Evolutionary conservation across 2,113 vertebrate species (phyloP), one percentile per base, ranked within the genome.

Genomic region (Zosterops japonicus): DNA sequence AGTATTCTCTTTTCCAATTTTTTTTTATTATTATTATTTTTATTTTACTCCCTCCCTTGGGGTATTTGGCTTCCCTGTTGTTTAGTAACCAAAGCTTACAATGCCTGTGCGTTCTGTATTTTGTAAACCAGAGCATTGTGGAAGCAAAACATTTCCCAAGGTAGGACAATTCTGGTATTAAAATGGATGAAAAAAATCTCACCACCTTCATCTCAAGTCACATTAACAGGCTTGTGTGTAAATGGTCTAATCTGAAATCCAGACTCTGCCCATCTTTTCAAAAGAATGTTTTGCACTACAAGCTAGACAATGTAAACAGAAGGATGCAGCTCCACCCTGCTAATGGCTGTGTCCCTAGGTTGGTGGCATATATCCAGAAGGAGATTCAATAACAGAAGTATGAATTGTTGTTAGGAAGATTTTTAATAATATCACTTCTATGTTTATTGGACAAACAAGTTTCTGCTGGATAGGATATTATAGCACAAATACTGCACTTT

Each of bases 1-100:
- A 99, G 99, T 99, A 98, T 92, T 80, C 29, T 69, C 35, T 72
- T 21, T 52, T 33, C 42, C 7, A 47, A n/a, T 91, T 44, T 15
- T 23, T 15, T 42, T 31, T 52, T 31, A 33, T 29, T 35, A 35
- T 52, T 29, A 31, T 39, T 68, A 2, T 41, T 61, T n/a, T 5
- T 25, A 35, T 59, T 55, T 76, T 16, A 1, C 14, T 59, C 22
- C 18, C 22, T 31, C 7, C 46, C 13, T 6, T 2, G 12, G 36
- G 27, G 16, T 76, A 18, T 87, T 77, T 94, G 50, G 22, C 50
- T 96, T 69, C 46, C 60, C 13, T 95, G 29, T 71, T 93, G 69
- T 64, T 56, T 59, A n/a, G 19, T 70, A 64, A 85, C 20, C 24
- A 83, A 64, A 87, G 41, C n/a, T 78, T 75, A 75, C 19, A 47